Conservation (phyloP, 2,797 vertebrate species). For the Eleutherodactylus coqui region DNA sequence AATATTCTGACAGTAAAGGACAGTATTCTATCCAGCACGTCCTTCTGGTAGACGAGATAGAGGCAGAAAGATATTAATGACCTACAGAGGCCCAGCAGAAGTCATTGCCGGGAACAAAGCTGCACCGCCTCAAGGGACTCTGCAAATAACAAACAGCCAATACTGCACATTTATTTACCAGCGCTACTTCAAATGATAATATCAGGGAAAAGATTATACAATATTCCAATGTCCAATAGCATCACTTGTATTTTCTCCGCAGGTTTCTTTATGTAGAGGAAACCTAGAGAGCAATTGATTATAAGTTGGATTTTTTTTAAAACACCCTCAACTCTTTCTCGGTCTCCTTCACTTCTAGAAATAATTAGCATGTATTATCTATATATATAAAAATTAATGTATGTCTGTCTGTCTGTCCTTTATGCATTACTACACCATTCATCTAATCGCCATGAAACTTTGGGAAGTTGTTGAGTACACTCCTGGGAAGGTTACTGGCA, state of each 20-base stretch:
- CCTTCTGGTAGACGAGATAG: conserved; percentile 39
- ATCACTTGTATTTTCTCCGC: neutral
- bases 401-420: too few relatives aligned
- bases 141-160: conserved; percentile 30
- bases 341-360: neutral
- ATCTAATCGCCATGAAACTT: too few relatives aligned
- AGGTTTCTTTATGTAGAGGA: neutral
- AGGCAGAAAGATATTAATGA: conserved; percentile 48
- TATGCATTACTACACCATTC: too few relatives aligned
- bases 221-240: neutral
- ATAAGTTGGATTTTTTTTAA: neutral
- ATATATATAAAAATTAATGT: too few relatives aligned
- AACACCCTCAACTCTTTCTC: neutral
- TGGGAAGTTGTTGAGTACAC: too few relatives aligned
- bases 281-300: neutral
- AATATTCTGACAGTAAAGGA: conserved; percentile 56
- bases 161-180: conserved; percentile 24
- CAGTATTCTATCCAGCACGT: conserved; percentile 11
- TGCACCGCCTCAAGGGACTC: conserved; percentile 27
- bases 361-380: neutral
- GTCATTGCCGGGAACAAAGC: conserved; percentile 30
- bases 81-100: conserved; percentile 35
- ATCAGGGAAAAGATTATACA: conserved; percentile 12
- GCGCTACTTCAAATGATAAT: neutral
- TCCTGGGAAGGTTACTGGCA: too few relatives aligned